Percentiles rank a stretch among this genome's conserved stretches.
phyloP scores from a whole-genome alignment of 2,113 vertebrate genomes.

The Neotragus moschatus region DNA sequence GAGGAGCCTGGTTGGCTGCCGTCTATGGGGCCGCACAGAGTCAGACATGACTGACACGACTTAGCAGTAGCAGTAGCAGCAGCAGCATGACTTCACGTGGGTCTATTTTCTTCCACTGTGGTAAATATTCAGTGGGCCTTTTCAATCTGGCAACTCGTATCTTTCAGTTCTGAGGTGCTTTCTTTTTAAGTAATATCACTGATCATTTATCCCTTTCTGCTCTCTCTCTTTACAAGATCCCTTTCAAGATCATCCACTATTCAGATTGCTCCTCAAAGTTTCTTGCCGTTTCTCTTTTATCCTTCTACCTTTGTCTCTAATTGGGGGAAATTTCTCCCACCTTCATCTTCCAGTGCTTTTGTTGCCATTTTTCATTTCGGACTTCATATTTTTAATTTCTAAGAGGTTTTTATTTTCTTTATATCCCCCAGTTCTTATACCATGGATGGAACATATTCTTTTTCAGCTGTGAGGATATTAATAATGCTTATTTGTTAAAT shows the following conservation, averaged over 20 bases:
- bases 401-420: not conserved
- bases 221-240: not conserved
- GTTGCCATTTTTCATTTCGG: slow-evolving; percentile 3
- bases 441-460: not conserved
- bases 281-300: not conserved
- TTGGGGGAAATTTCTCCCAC: not conserved
- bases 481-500: not conserved
- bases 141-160: not conserved
- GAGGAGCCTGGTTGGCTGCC: no score
- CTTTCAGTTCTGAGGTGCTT: not conserved
- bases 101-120: not conserved
- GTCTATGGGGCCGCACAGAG: no score
- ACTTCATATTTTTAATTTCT: slow-evolving; percentile 1
- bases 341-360: not conserved
- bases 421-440: not conserved
- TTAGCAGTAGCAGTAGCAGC: no score
- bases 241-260: not conserved
- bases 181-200: not conserved
- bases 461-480: not conserved
- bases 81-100: not conserved
- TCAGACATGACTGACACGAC: rapidly evolving
- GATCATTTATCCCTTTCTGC: not conserved
- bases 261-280: not conserved
- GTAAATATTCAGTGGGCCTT: not conserved
- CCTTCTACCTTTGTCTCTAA: not conserved